These are phyloP conservation scores for Erebia ligea DNA, from an alignment of 2,888 invertebrate species.

Conservation along the genomic window DNA sequence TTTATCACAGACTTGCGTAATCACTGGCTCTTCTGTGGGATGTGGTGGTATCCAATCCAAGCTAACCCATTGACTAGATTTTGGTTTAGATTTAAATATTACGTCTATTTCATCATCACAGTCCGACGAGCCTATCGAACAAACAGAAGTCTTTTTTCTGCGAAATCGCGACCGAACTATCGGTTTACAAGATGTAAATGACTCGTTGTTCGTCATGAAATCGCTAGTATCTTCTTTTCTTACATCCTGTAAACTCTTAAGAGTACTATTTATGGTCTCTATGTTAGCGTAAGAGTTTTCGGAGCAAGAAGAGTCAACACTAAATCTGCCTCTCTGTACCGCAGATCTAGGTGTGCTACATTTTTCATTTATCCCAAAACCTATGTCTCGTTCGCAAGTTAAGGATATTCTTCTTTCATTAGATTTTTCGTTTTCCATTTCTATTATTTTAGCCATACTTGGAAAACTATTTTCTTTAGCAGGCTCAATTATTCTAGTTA, in stretches of 20 bases:
- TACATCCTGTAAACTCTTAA: conserved; percentile 81
- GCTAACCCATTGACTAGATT: conserved; percentile 83
- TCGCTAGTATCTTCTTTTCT: conserved; percentile 72
- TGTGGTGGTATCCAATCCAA: conserved; percentile 81
- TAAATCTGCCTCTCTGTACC: conserved; percentile 74
- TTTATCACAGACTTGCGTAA: conserved; percentile 80
- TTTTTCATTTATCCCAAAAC: conserved; percentile 65
- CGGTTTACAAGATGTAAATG: conserved; percentile 65
- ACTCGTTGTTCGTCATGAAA: conserved; percentile 60
- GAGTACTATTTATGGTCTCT: conserved; percentile 77
- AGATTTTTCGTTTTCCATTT: conserved; percentile 79
- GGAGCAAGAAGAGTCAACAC: conserved; percentile 81
- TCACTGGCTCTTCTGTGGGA: conserved; percentile 79
- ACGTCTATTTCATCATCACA: conserved; percentile 81
- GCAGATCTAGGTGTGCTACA: conserved; percentile 68
- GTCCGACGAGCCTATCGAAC: conserved; percentile 80
- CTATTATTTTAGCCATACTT: conserved; percentile 79
- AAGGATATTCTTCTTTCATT: conserved; percentile 77
- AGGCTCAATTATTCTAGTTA: conserved; percentile 69
- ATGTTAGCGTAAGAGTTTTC: conserved; percentile 83
- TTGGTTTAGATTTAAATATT: conserved; percentile 82
- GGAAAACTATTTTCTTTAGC: conserved; percentile 73
- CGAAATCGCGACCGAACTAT: conserved; percentile 71
- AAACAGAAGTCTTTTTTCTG: conserved; percentile 78
- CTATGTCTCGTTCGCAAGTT: conserved; percentile 78